Evolutionary conservation across 1,140 invertebrate genomes (phyloP), one percentile per base, ranked within the genome.

Genomic region (Neodiprion fabricii): DNA sequence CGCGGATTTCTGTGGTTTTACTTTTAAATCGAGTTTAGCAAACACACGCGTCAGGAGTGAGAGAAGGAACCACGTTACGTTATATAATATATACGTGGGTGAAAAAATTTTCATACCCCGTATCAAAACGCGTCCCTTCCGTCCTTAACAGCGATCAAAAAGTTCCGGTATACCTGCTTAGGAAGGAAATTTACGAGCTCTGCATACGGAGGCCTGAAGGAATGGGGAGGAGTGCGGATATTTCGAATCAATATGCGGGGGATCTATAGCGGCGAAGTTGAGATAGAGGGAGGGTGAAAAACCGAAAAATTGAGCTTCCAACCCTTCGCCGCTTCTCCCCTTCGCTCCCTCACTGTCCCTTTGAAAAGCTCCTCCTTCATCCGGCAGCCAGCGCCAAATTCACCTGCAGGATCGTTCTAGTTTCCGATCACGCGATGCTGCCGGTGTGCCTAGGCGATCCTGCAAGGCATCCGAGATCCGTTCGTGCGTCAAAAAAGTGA

Each of bases 91-190:
- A 40, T 40, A 40, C 1, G 2, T 40, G 28, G 28, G 28, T 2
- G 28, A 40, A 40, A 40, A 40, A 40, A 40, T 40, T 40, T 40
- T 40, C 5, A 40, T 40, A 40, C 28, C 28, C 28, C 28, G 28
- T 40, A 40, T 2, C 28, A 40, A 40, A 40, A 40, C 28, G 28
- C 28, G 28, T 40, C 28, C 53, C 53, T 8, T 17, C 53, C 53
- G 53, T 61, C 53, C 53, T 61, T 9, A 61, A 61, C 53, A 61
- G 53, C 53, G 53, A 61, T 61, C 53, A 61, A 61, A 61, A 61
- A 17, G 11, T 61, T 61, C n/a, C 9, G 5, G 7, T 17, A 61
- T n/a, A 61, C 53, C 11, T n/a, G n/a, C 53, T 14, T 17, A 61
- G n/a, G 53, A 61, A 17, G 53, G 9, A 17, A 61, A 61, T 61